These are phyloP conservation scores for Gadopsis marmoratus DNA, from an alignment of 2,797 vertebrate species.

Conservation along the genomic window DNA sequence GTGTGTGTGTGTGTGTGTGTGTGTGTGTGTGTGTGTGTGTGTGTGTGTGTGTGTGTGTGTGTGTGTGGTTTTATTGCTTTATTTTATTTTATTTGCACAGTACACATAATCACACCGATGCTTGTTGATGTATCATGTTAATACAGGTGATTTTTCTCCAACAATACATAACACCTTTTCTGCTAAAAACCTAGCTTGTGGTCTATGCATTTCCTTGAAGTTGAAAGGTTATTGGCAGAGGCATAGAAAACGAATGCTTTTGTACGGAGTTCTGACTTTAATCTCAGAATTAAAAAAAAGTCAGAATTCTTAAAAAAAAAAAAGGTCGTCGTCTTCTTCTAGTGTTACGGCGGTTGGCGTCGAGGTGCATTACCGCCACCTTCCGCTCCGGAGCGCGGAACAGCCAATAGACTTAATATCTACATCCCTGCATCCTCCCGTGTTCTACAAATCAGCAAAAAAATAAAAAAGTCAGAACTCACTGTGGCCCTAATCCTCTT, in stretches of 20 bases:
- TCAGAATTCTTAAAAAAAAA: too few relatives aligned
- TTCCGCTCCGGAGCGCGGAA: too few relatives aligned
- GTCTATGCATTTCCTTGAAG: not conserved
- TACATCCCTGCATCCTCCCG: too few relatives aligned
- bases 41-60: not conserved
- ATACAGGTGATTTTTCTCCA: not conserved
- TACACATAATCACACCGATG: not conserved
- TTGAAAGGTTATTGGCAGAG: not conserved
- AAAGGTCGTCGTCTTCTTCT: too few relatives aligned
- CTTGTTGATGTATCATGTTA: not conserved
- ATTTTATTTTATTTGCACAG: not conserved
- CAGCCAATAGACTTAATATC: too few relatives aligned
- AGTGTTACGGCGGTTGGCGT: too few relatives aligned
- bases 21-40: not conserved
- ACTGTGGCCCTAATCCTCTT: too few relatives aligned
- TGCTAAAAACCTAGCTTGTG: not conserved
- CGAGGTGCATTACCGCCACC: too few relatives aligned
- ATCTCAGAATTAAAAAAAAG: too few relatives aligned
- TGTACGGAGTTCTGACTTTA: too few relatives aligned
- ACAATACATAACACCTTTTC: not conserved
- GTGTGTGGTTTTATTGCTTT: not conserved
- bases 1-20: not conserved
- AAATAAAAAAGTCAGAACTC: too few relatives aligned
- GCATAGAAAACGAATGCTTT: not conserved
- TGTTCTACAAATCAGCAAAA: too few relatives aligned